Base-by-base conservation (phyloP, 2,888 invertebrate genomes). In the Creontiades dilutus region DNA sequence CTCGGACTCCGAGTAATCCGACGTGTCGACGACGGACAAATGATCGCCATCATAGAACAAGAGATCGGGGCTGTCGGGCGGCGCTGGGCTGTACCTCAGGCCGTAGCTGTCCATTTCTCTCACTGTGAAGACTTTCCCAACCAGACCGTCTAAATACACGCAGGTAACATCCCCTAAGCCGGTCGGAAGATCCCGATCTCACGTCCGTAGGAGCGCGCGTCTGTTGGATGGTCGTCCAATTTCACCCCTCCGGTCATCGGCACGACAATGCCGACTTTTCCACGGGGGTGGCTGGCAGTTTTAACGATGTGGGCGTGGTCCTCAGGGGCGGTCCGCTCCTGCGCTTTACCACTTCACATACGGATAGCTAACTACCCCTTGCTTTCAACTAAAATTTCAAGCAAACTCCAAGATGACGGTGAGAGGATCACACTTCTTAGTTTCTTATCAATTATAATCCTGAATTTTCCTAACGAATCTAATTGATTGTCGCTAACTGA, bases 31-130 rank as follows among this genome's bases (percentile, higher is more conserved):
- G 76, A 88, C 88, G 5, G 88, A 88, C 23, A 88, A 37, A 28
- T 88, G 88, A 47, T 88, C 88, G 55, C 88, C 88, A 28, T 88
- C 88, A 28, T 88, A 88, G 19, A 88, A 88, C 7, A 88, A 55
- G 23, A 88, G 55, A 52, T 88, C 88, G 76, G 88, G 88, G 52
- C 88, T 88, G 80, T 88, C 88, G 12, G 88, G 88, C 3, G 88
- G 88, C 37, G 88, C 76, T 12, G 88, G 88, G 55, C 88, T 88
- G 47, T 88, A 88, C 46, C 88, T 11, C 55, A 88, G 52, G 37
- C 88, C 78, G 55, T 88, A 88, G 80, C 80, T 88, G 80, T 88
- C 88, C 88, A 88, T 88, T 16, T 48, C 19, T 16, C 11, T 19
- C 46, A 78, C 68, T 19, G 27, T 68, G 68, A 27, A 23, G 23